phyloP scores from a whole-genome alignment of 2,888 invertebrate species.

The Metallyticus violacea region DNA sequence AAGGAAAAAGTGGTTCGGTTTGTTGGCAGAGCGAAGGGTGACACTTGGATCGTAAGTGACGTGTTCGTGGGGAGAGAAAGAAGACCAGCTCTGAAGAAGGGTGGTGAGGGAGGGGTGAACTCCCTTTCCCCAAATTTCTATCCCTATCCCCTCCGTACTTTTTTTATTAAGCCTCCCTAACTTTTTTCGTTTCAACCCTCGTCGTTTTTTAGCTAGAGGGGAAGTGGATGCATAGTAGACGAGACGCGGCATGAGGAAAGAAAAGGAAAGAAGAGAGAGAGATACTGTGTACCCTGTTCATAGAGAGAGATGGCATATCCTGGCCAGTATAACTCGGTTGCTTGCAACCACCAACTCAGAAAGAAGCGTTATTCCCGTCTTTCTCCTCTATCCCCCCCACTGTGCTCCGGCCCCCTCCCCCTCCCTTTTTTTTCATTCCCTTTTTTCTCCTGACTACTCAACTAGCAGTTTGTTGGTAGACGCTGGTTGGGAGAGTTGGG shows the following conservation, averaged over 20 bases:
- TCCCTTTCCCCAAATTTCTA: neutral
- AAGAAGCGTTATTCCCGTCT: constrained; percentile 30
- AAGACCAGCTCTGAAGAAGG: neutral
- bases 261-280: neutral
- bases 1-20: neutral
- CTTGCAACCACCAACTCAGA: constrained; percentile 24
- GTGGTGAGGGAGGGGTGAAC: constrained; percentile 3
- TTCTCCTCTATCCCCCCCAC: constrained; percentile 17
- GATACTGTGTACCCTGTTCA: neutral
- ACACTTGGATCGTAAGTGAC: constrained; percentile 1
- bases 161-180: constrained; percentile 19
- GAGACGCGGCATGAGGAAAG: neutral
- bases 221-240: constrained; percentile 22
- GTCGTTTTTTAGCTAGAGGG: constrained; percentile 19
- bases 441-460: constrained; percentile 23
- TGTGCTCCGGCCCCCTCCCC: constrained; percentile 11
- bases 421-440: constrained; percentile 12
- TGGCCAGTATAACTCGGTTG: neutral
- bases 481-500: constrained; percentile 4
- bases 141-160: neutral
- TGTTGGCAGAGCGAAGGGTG: constrained; percentile 6
- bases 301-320: neutral
- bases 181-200: constrained; percentile 5
- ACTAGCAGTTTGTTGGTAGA: constrained; percentile 20
- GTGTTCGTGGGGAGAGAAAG: neutral